Evolutionary conservation across 2,888 invertebrate genomes (phyloP).

Genomic region (Apamea monoglypha): DNA sequence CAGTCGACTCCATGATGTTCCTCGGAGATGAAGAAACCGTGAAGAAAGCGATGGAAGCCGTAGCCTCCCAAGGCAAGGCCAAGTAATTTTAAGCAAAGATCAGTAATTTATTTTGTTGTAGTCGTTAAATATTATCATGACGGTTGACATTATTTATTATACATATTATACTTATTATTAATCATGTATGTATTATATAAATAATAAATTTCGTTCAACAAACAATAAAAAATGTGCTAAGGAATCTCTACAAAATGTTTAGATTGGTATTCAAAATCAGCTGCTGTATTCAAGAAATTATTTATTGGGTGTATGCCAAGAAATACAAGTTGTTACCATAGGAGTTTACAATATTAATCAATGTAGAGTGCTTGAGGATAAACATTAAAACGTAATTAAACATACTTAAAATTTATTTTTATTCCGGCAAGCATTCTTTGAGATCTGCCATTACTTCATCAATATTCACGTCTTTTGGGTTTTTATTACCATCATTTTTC

Average conservation of each 20-base stretch:
- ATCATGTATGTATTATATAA: conserved; percentile 21
- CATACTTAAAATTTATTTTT: conserved; percentile 57
- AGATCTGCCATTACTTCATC: conserved; percentile 85
- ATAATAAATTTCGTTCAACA: conserved; percentile 16
- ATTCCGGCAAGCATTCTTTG: conserved; percentile 84
- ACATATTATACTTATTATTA: too few species aligned
- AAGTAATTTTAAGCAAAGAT: conserved; percentile 83
- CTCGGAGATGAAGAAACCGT: conserved; percentile 95
- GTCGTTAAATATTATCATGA: conserved; percentile 30
- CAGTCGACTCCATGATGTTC: conserved; percentile 93
- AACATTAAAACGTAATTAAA: conserved; percentile 45
- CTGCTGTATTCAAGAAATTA: conserved; percentile 36
- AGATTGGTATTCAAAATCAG: conserved; percentile 52
- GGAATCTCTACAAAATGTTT: conserved; percentile 55
- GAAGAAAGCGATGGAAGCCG: conserved; percentile 93
- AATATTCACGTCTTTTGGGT: conserved; percentile 75
- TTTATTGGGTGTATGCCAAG: conserved; percentile 63
- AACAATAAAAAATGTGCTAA: conserved; percentile 15
- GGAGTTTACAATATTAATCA: conserved; percentile 36
- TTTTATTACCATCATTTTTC: conserved; percentile 63
- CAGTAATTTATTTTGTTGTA: conserved; percentile 51
- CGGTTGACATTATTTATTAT: conserved; percentile 41
- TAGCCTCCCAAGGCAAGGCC: conserved; percentile 94
- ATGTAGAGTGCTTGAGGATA: conserved; percentile 41
- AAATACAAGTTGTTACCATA: conserved; percentile 47